Percentiles rank a stretch among this genome's conserved stretches.
These are phyloP conservation scores for Heliconius hermathena DNA, from an alignment of 1,140 invertebrate species.

Conservation along the genomic window DNA sequence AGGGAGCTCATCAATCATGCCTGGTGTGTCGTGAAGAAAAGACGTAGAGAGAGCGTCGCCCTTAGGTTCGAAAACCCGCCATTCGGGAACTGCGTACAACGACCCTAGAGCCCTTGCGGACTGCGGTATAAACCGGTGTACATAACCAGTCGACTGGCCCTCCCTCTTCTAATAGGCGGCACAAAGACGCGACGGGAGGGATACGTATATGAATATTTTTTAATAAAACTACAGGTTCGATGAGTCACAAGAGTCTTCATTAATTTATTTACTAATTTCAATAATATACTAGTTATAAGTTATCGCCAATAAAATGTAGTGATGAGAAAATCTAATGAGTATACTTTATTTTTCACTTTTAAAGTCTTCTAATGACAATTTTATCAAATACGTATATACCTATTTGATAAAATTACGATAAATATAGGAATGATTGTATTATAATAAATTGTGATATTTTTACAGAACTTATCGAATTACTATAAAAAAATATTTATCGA, in stretches of 20 bases:
- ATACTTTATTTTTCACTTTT: not conserved
- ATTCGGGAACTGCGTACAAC: conserved; percentile 61
- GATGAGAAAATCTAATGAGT: not conserved
- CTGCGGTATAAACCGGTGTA: conserved; percentile 57
- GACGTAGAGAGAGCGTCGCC: conserved; percentile 57
- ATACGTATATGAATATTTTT: conserved; percentile 32
- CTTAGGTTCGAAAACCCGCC: conserved; percentile 57
- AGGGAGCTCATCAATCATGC: conserved; percentile 42
- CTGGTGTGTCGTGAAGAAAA: conserved; percentile 43
- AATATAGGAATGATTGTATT: not conserved
- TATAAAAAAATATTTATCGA: not conserved
- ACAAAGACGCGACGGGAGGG: conserved; percentile 32
- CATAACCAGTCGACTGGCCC: conserved; percentile 46
- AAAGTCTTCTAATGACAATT: not conserved
- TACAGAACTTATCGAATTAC: not conserved
- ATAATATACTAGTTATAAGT: not conserved
- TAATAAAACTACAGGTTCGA: not conserved
- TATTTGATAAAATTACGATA: conserved; percentile 2
- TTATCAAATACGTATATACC: not conserved
- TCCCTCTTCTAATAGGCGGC: conserved; percentile 44
- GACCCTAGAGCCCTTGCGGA: conserved; percentile 61
- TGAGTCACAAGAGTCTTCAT: not conserved
- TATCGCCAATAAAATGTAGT: not conserved
- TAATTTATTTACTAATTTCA: not conserved
- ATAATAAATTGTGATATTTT: not conserved